Evolutionary conservation across 2,113 vertebrate species (phyloP), one percentile per base, ranked within the genome.

Genomic region (Rafetus swinhoei): DNA sequence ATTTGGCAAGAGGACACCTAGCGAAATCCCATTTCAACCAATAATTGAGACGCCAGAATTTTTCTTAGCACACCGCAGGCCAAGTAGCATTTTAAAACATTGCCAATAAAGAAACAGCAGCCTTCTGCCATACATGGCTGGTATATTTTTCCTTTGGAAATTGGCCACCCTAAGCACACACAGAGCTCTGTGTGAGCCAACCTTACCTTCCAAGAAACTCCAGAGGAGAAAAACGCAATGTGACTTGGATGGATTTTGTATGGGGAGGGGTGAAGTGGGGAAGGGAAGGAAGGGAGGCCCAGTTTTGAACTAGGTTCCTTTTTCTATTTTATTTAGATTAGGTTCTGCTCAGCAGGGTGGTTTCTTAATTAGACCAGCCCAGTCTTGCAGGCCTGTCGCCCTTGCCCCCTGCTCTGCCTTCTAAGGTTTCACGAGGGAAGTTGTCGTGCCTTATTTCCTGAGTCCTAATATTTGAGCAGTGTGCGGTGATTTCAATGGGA

Each of bases 341-440:
- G 98, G 96, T 98, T 97, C 93, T 95, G 95, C 99, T 93, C 99
- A 97, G 98, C 97, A 29, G 99, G 98, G 98, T 98, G 98, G 98
- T 98, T 97, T 94, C 98, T 97, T 99, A 98, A 98, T 98, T 98
- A 98, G 97, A 97, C 97, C 92, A 53, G 95, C 97, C 97, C 98
- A 95, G 96, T 82, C 95, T 96, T 97, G 97, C 98, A 96, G 98
- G 98, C 98, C 98, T 96, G 90, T 97, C 97, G 95, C 98, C 96
- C 97, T 96, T 95, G 98, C 98, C 98, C 98, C 98, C 98, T 96
- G 90, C 96, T 93, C 96, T 98, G 97, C 97, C 96, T 98, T 99
- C 99, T 99, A 98, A 98, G 90, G 98, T 99, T 99, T 99, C 99
- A 97, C 53, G 76, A 97, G 98, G 99, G 98, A 99, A 98, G 98